A percentile compares a stretch with the other conserved stretches of the same genome.
Conservation (phyloP, 2,888 invertebrate genomes). For the Orgyia antiqua region DNA sequence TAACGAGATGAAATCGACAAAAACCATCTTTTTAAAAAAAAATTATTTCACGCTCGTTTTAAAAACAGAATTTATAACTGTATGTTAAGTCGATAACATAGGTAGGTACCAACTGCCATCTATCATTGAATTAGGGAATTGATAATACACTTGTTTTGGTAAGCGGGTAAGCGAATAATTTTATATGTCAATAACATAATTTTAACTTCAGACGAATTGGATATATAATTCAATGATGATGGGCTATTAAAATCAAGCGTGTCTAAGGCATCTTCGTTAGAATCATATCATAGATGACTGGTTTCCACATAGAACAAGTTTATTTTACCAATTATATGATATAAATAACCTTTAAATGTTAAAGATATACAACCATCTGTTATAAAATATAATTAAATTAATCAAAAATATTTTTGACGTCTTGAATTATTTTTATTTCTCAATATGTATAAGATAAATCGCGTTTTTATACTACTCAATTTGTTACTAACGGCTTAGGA, state of each 20-base stretch:
- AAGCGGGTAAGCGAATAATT: too few relatives aligned
- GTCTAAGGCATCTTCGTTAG: neutral
- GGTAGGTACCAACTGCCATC: too few relatives aligned
- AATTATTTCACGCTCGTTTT: too few relatives aligned
- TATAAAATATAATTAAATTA: slow-evolving; percentile 28
- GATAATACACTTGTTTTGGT: too few relatives aligned
- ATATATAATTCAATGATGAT: slow-evolving; percentile 15
- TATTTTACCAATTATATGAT: slow-evolving; percentile 13
- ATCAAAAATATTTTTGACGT: slow-evolving; percentile 19
- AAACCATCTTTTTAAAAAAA: too few relatives aligned
- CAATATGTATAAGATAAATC: slow-evolving; percentile 17
- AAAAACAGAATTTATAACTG: too few relatives aligned
- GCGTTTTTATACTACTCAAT: too few relatives aligned
- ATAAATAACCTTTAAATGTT: slow-evolving; percentile 19
- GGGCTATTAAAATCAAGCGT: slow-evolving; percentile 5
- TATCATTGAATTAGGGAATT: too few relatives aligned
- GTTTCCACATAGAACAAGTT: slow-evolving; percentile 19
- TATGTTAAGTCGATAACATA: too few relatives aligned
- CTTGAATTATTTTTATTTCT: slow-evolving; percentile 21
- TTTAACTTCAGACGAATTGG: slow-evolving; percentile 9
- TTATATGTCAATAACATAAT: slow-evolving; percentile 12
- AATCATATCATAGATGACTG: slow-evolving; percentile 12
- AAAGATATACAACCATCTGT: slow-evolving; percentile 14
- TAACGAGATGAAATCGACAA: too few relatives aligned
- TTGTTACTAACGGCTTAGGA: too few relatives aligned